These are phyloP conservation scores for Ormyrus thymus DNA, from an alignment of 2,888 invertebrate species.

Conservation along the genomic window DNA sequence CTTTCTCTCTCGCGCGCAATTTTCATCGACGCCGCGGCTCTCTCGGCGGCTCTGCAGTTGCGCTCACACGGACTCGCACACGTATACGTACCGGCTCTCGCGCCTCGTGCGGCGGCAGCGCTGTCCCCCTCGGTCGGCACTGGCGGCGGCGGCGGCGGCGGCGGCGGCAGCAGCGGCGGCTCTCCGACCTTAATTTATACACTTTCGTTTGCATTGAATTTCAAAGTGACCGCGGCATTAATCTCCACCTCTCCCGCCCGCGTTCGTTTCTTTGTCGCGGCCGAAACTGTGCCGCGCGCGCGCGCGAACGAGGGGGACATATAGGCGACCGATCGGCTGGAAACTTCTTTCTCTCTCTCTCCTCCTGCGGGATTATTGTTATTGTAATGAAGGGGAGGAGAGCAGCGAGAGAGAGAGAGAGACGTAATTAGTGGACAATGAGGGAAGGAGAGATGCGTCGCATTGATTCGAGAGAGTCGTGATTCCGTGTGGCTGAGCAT, in stretches of 20 bases:
- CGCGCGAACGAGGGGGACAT: slow-evolving; percentile 26
- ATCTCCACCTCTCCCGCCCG: slow-evolving; percentile 17
- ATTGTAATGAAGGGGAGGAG: slow-evolving; percentile 24
- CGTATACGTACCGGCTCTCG: too few relatives aligned
- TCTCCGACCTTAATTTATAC: slow-evolving; percentile 39
- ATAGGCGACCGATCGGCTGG: slow-evolving; percentile 20
- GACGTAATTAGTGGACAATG: slow-evolving; percentile 48
- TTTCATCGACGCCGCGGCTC: slow-evolving; percentile 10
- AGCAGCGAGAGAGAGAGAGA: background rate
- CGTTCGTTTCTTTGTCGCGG: background rate
- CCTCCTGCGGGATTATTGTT: slow-evolving; percentile 12
- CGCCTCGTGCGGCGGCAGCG: too few relatives aligned
- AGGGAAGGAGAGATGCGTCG: background rate
- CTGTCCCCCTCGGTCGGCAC: too few relatives aligned
- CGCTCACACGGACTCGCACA: too few relatives aligned
- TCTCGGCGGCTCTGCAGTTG: background rate
- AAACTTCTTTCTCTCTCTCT: background rate
- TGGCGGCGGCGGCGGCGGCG: too few relatives aligned
- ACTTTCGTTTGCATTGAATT: slow-evolving; percentile 54
- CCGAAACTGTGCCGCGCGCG: background rate
- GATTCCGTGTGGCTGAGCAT: slow-evolving; percentile 39
- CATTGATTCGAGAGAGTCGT: slow-evolving; percentile 5
- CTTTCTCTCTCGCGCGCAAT: background rate
- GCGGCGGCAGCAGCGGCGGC: too few relatives aligned
- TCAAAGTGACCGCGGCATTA: slow-evolving; percentile 52